Percentiles rank a stretch among this genome's conserved stretches.
phyloP scores from a whole-genome alignment of 2,797 vertebrate genomes.

The Ceyx erithaca region DNA sequence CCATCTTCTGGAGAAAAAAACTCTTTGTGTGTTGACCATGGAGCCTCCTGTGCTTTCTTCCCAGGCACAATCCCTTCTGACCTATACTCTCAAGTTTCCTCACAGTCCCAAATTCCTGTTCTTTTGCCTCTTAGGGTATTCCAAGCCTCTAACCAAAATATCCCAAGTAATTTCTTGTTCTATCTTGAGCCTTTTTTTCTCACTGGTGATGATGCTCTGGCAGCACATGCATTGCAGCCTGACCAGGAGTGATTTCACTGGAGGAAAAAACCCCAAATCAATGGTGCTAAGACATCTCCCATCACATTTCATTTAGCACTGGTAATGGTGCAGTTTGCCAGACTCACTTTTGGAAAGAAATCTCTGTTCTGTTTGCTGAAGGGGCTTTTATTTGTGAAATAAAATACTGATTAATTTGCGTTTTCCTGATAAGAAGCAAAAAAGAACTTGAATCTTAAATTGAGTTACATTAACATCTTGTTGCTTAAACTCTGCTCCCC shows the following conservation, averaged over 20 bases:
- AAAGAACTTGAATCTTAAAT: neutral
- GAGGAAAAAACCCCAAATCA: too few relatives aligned
- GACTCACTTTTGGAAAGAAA: neutral
- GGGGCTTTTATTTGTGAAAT: conserved; percentile 10
- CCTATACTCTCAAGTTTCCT: neutral
- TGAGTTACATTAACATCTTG: neutral
- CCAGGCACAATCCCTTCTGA: neutral
- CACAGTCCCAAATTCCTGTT: neutral
- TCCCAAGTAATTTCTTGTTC: neutral
- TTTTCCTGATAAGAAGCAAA: neutral
- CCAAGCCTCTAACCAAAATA: neutral
- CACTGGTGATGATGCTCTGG: neutral
- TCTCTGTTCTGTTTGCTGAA: neutral
- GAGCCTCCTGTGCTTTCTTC: neutral
- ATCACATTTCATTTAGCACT: neutral
- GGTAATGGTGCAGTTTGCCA: neutral
- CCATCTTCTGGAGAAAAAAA: neutral
- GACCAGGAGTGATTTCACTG: neutral
- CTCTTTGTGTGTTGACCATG: neutral
- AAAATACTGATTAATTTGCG: neutral
- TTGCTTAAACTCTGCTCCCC: neutral
- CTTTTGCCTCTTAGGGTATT: neutral
- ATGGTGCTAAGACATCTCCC: neutral
- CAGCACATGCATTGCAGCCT: neutral
- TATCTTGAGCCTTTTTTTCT: neutral